Evolutionary conservation across 2,888 invertebrate genomes (phyloP).

Genomic region (Argyresthia albistria): DNA sequence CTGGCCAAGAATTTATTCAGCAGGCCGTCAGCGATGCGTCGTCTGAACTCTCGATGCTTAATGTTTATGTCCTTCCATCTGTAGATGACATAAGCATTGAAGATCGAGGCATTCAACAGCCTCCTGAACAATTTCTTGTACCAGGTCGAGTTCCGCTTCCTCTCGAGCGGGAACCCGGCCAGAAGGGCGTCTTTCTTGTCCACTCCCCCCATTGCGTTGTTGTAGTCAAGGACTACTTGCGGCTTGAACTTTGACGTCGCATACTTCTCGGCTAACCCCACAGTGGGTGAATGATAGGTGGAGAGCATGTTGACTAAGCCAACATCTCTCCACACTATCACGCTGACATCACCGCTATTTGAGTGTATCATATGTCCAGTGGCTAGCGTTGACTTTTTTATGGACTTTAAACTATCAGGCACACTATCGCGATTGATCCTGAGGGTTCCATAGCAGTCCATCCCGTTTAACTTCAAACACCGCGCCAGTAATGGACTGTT

Average conservation of each 20-base stretch:
- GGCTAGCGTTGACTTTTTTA: no score
- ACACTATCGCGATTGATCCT: background rate
- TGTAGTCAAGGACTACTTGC: background rate
- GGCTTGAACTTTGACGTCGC: background rate
- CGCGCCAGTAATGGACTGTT: background rate
- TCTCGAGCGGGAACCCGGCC: background rate
- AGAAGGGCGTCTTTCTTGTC: slow-evolving; percentile 2
- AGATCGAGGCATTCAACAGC: background rate
- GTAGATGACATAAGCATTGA: background rate
- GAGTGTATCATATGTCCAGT: no score
- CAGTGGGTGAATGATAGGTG: no score
- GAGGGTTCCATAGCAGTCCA: background rate
- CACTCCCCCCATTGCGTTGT: slow-evolving; percentile 1
- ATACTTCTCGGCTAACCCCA: background rate
- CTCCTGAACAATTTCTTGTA: slow-evolving; percentile 1
- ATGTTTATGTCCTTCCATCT: background rate
- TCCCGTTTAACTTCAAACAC: background rate
- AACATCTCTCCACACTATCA: background rate
- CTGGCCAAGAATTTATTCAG: no score
- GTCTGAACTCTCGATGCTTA: background rate
- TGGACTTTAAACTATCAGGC: background rate
- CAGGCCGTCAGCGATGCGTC: no score
- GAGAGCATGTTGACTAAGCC: background rate
- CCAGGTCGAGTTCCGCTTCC: background rate
- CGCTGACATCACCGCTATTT: background rate